Evolutionary conservation across 1,140 invertebrate genomes (phyloP).

Genomic region (Lepidostoma basale): DNA sequence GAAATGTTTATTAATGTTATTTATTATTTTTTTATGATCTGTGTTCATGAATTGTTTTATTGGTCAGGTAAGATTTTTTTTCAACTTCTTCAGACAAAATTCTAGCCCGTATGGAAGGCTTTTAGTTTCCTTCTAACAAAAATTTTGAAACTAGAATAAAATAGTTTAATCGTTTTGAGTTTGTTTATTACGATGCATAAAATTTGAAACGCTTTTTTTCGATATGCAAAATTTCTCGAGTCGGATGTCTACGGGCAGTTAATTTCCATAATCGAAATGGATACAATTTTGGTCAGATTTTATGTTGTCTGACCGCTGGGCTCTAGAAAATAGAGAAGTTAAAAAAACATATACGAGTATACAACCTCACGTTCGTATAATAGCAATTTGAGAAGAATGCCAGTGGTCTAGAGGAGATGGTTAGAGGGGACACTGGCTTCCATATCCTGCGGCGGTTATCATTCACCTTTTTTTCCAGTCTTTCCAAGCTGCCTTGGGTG

Average conservation of each 20-base stretch:
- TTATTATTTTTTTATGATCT: too few species aligned
- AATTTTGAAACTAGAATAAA: too few species aligned
- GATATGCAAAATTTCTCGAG: not conserved
- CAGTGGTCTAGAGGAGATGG: slow-evolving; percentile 2
- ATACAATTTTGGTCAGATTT: slow-evolving; percentile 12
- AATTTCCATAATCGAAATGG: slow-evolving; percentile 9
- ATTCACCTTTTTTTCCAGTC: not conserved
- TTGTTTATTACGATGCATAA: too few species aligned
- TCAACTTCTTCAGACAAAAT: too few species aligned
- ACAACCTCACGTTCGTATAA: slow-evolving; percentile 19
- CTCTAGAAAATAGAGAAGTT: not conserved
- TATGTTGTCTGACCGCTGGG: slow-evolving; percentile 7
- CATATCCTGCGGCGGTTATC: not conserved
- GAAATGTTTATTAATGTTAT: too few species aligned
- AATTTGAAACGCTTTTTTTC: too few species aligned
- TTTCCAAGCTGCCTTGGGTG: too few species aligned
- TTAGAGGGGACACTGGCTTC: not conserved
- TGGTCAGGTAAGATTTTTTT: too few species aligned
- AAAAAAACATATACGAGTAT: slow-evolving; percentile 2
- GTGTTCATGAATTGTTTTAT: too few species aligned
- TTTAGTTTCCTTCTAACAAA: too few species aligned
- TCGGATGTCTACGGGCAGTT: not conserved
- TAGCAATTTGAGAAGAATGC: slow-evolving; percentile 32
- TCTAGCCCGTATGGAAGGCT: too few species aligned
- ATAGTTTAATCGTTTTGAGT: too few species aligned